phyloP scores from a whole-genome alignment of 2,888 invertebrate species.

The Caenorhabditis panamensis region DNA sequence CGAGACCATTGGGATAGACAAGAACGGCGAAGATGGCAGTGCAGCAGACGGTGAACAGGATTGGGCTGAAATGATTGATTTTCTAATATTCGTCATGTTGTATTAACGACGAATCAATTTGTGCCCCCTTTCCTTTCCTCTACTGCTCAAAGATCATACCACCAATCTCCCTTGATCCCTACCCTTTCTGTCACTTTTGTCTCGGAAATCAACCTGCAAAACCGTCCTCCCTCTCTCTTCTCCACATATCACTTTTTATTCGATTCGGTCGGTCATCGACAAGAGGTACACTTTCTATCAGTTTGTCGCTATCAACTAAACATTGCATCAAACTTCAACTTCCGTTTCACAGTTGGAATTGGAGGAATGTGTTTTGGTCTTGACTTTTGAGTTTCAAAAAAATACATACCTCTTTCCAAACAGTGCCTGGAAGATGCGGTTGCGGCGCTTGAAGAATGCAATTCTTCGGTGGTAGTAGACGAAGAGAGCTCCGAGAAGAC shows the following conservation, averaged over 20 bases:
- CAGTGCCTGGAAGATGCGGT: slow-evolving; percentile 65
- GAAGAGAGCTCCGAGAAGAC: slow-evolving; percentile 72
- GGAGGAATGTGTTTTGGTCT: slow-evolving; percentile 20
- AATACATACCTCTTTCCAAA: slow-evolving; percentile 67
- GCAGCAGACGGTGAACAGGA: slow-evolving; percentile 62
- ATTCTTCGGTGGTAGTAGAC: slow-evolving; percentile 69
- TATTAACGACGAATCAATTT: no score
- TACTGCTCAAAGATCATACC: slow-evolving; percentile 36
- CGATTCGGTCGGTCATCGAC: slow-evolving; percentile 10
- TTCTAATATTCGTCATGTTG: no score
- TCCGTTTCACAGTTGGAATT: slow-evolving; percentile 5
- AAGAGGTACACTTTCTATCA: slow-evolving; percentile 21
- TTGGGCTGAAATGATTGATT: slow-evolving; percentile 63
- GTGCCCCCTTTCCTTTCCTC: neutral
- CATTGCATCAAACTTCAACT: slow-evolving; percentile 29
- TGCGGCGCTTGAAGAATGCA: slow-evolving; percentile 65
- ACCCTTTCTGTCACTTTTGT: neutral
- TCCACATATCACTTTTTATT: no score
- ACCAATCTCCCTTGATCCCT: neutral
- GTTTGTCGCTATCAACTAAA: slow-evolving; percentile 19
- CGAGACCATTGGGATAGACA: slow-evolving; percentile 92
- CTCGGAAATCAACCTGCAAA: slow-evolving; percentile 9
- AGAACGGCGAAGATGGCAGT: slow-evolving; percentile 82
- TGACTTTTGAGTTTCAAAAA: neutral
- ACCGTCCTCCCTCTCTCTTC: slow-evolving; percentile 21